Conservation (phyloP, 2,888 invertebrate species). For the Parthenolecanium corni region DNA sequence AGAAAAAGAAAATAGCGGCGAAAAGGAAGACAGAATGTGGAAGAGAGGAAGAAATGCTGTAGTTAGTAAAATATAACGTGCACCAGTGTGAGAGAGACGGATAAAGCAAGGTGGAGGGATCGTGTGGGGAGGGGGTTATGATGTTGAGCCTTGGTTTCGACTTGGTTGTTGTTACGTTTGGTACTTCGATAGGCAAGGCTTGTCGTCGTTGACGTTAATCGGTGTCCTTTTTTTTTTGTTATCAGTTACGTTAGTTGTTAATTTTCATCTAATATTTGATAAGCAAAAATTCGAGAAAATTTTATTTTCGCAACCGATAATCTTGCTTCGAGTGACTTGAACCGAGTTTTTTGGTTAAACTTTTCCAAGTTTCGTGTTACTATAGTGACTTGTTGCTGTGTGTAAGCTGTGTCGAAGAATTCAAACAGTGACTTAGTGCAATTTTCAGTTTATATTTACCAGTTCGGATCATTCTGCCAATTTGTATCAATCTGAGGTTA, state of each 20-base stretch:
- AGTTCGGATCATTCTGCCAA: too few species aligned
- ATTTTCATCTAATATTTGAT: background rate
- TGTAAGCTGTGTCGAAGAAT: too few species aligned
- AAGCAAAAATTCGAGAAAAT: background rate
- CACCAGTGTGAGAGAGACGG: too few species aligned
- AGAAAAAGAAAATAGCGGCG: too few species aligned
- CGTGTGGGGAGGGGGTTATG: background rate
- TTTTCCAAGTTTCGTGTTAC: background rate
- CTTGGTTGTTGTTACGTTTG: constrained; percentile 19
- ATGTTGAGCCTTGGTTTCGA: background rate
- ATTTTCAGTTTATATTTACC: too few species aligned
- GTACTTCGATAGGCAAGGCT: constrained; percentile 18
- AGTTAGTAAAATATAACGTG: too few species aligned
- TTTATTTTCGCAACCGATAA: too few species aligned
- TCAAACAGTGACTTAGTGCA: too few species aligned
- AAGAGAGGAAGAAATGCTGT: too few species aligned
- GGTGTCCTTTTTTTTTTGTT: constrained; percentile 6
- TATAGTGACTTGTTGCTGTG: background rate
- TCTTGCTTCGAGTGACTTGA: too few species aligned
- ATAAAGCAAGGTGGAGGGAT: background rate
- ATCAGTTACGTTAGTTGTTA: constrained; percentile 12
- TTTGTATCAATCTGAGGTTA: too few species aligned
- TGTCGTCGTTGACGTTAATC: constrained; percentile 24
- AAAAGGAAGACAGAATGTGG: too few species aligned
- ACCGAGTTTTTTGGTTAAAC: background rate